Conservation (phyloP, 2,888 invertebrate species). For the Dusona sp. region DNA sequence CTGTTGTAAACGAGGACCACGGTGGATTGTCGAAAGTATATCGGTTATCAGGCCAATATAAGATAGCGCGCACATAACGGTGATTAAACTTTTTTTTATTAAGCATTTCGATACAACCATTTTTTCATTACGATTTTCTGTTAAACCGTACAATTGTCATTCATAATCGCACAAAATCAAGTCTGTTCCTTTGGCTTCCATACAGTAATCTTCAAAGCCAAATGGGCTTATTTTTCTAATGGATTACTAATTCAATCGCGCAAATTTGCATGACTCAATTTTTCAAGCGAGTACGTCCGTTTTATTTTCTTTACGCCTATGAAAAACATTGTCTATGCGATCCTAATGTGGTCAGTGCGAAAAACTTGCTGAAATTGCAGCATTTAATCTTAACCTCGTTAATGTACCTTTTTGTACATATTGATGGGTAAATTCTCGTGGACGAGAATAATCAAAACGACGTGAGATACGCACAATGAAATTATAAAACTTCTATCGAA, state of each 20-base stretch:
- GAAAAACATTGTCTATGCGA: not conserved
- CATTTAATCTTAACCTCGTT: not conserved
- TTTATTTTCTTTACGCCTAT: not conserved
- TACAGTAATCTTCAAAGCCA: not conserved
- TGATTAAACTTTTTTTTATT: not conserved
- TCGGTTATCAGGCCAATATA: constrained; percentile 44
- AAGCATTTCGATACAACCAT: not conserved
- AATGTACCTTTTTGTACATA: too few species aligned
- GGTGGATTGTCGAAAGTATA: constrained; percentile 62
- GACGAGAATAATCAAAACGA: not conserved
- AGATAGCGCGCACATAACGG: constrained; percentile 38
- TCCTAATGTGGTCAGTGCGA: not conserved
- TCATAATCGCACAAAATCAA: not conserved
- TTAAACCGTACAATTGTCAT: not conserved
- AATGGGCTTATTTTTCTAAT: not conserved
- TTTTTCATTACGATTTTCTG: not conserved
- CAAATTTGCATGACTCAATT: not conserved
- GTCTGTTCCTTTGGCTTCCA: not conserved
- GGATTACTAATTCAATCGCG: not conserved
- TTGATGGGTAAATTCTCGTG: not conserved
- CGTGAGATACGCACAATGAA: not conserved
- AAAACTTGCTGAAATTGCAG: not conserved
- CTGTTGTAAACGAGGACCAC: constrained; percentile 39
- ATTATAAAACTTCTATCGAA: not conserved
- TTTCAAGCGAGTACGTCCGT: not conserved